These are phyloP conservation scores for Tachypleus tridentatus DNA, from an alignment of 1,140 invertebrate species.

Conservation along the genomic window DNA sequence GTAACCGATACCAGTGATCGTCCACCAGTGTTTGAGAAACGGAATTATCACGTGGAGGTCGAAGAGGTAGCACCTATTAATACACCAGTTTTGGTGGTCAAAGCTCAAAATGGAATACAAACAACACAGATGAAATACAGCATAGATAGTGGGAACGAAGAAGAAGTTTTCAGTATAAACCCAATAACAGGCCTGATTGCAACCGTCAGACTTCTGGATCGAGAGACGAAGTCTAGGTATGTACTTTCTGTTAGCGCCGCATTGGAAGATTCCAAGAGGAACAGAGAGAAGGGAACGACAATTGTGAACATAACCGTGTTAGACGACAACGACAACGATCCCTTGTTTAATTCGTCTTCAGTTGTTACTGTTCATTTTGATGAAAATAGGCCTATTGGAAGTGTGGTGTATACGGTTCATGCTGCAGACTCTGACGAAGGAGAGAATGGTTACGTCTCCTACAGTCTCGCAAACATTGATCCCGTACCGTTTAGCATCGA, in stretches of 20 bases:
- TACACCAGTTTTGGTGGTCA: conserved; percentile 49
- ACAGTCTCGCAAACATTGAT: conserved; percentile 73
- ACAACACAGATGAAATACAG: conserved; percentile 71
- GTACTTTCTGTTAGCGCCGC: conserved; percentile 81
- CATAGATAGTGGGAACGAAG: conserved; percentile 85
- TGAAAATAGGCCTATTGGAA: conserved; percentile 78
- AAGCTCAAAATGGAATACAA: conserved; percentile 52
- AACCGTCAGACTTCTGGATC: conserved; percentile 68
- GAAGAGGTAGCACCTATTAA: conserved; percentile 77
- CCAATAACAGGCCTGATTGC: conserved; percentile 79
- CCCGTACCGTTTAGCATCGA: conserved; percentile 90
- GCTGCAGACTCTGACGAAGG: conserved; percentile 80
- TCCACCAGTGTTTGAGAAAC: conserved; percentile 56
- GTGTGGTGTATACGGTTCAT: conserved; percentile 61
- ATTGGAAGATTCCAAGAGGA: conserved; percentile 49
- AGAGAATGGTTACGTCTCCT: conserved; percentile 92
- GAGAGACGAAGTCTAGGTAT: conserved; percentile 75
- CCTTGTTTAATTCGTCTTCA: conserved; percentile 53
- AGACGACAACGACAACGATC: conserved; percentile 87
- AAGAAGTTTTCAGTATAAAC: conserved; percentile 73
- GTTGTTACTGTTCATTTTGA: conserved; percentile 38
- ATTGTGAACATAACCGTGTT: conserved; percentile 77
- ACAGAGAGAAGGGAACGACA: conserved; percentile 52
- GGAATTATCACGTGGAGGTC: conserved; percentile 75
- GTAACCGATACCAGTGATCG: conserved; percentile 73